Conservation (phyloP, 1,140 invertebrate species). For the Uloborus diversus region DNA sequence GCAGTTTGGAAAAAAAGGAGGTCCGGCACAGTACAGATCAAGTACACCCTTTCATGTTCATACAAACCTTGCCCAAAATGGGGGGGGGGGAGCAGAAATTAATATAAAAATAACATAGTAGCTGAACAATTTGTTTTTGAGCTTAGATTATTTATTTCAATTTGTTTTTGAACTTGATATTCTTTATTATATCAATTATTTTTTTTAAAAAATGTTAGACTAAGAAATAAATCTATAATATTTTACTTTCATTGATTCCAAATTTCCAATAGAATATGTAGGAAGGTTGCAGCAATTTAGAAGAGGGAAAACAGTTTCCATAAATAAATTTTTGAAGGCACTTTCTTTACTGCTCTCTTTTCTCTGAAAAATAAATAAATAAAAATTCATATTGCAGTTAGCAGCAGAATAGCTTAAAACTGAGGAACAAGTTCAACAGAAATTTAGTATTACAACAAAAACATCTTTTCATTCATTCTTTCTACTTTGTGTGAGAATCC, state of each 20-base stretch:
- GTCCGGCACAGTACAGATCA: no score
- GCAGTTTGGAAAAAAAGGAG: no score
- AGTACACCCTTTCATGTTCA: no score
- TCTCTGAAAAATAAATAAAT: neutral
- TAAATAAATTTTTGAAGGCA: neutral
- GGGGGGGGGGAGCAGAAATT: no score
- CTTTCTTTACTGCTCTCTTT: slow-evolving; percentile 10
- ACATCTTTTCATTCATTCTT: neutral
- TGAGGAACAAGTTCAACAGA: neutral
- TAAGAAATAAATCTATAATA: neutral
- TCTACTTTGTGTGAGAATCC: neutral
- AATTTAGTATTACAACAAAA: neutral
- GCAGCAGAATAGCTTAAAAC: neutral
- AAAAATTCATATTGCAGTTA: neutral
- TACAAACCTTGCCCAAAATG: no score
- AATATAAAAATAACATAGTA: no score
- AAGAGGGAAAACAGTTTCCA: neutral
- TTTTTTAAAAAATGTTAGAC: neutral
- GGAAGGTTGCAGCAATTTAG: neutral
- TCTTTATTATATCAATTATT: neutral
- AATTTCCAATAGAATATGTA: neutral
- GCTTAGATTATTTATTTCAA: no score
- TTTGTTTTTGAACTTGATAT: no score
- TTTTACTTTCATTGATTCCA: neutral
- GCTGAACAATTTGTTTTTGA: no score